Conservation (phyloP, 2,113 vertebrate species). For the Anthoscopus minutus region DNA sequence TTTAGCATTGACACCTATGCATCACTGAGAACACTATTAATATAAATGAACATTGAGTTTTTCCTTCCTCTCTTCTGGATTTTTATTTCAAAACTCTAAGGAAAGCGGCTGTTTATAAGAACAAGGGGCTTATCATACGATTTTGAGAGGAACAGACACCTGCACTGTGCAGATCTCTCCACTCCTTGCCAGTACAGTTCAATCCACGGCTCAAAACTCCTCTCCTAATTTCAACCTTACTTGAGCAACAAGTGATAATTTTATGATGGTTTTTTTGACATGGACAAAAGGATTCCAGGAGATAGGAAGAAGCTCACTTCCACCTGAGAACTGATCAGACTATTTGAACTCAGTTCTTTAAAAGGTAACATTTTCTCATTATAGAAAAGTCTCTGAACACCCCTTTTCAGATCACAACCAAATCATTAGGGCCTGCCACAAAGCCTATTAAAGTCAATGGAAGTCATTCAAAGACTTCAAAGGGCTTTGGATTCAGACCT, state of each 20-base stretch:
- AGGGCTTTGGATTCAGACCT: not conserved
- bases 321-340: constrained; percentile 3
- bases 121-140: accelerated
- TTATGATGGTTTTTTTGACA: not conserved
- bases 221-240: constrained; percentile 4
- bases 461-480: constrained; percentile 46
- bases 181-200: not conserved
- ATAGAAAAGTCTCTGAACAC: constrained; percentile 20
- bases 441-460: constrained; percentile 41
- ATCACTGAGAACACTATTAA: not conserved
- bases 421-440: constrained; percentile 51
- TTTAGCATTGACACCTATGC: not conserved
- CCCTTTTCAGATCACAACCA: constrained; percentile 39
- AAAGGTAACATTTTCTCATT: constrained; percentile 37
- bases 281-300: constrained; percentile 43
- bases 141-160: not conserved
- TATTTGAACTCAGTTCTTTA: constrained; percentile 24
- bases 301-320: constrained; percentile 6
- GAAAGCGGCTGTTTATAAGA: not conserved
- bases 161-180: not conserved
- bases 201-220: not conserved
- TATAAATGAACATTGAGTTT: not conserved
- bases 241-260: not conserved
- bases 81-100: not conserved
- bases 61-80: not conserved